Percentiles rank a stretch among this genome's conserved stretches.
Conservation (phyloP, 2,113 vertebrate species). For the Sterna hirundo region DNA sequence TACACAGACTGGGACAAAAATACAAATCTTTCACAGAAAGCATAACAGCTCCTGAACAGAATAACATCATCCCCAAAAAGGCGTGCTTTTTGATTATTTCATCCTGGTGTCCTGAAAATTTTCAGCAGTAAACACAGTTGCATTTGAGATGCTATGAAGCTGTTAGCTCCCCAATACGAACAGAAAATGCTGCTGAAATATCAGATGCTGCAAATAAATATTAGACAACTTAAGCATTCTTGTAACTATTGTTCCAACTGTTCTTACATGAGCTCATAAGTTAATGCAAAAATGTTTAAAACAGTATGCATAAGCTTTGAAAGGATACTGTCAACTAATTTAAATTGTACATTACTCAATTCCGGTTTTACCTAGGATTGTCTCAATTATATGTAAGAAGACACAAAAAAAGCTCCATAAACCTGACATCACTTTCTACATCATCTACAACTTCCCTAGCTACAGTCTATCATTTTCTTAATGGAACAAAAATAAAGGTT, state of each 20-base stretch:
- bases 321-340: neutral
- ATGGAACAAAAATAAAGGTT: neutral
- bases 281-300: neutral
- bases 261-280: neutral
- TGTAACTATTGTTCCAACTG: neutral
- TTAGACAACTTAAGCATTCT: neutral
- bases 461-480: neutral
- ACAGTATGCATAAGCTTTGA: neutral
- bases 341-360: neutral
- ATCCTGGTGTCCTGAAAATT: neutral
- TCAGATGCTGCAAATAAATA: neutral
- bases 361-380: neutral
- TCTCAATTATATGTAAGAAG: neutral
- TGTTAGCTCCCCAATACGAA: neutral
- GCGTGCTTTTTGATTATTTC: accelerated
- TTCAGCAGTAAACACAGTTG: neutral
- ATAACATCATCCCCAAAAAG: neutral
- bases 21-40: neutral
- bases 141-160: neutral
- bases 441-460: neutral
- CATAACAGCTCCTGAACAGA: neutral
- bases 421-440: neutral
- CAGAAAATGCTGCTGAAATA: neutral
- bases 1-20: neutral
- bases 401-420: neutral